Base-by-base conservation (phyloP, 2,888 invertebrate genomes). In the Polydrusus tereticollis region DNA sequence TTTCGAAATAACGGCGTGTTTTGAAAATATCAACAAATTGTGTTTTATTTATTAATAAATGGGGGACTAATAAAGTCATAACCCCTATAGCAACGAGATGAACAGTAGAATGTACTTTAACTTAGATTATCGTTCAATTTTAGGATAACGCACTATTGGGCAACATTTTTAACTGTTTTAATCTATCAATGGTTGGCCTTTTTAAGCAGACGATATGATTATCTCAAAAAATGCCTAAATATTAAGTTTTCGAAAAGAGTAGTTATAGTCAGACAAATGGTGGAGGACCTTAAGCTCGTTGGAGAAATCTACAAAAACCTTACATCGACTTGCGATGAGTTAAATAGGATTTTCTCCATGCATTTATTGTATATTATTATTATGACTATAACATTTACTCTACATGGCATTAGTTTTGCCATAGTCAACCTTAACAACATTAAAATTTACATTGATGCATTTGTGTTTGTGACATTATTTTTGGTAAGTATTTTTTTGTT, bases 361-460 rank as follows among this genome's bases (percentile, higher is more conserved):
- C 74, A 74, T 62, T 58, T 74, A 21, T 59, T 71, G 6, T 68
- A 64, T n/a, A 7, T 74, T n/a, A 52, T 68, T 43, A 16, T 68
- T 10, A 6, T 63, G 16, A 70, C 55, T 36, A 58, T 74, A n/a
- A 29, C 55, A 36, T 20, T 68, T 12, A 70, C 68, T 16, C 41
- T 74, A 14, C 55, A 74, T 55, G 67, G 59, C 5, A 23, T 74
- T 29, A 74, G 65, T 21, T 74, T 63, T 55, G 58, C 68, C 6
- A 20, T 74, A 8, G 43, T 71, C 0, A 21, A 45, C 6, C 52
- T 73, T 12, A 16, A 55, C 16, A 14, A 52, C 3, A 21, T n/a
- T 16, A 10, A 38, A 1, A 14, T 55, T 2, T 41, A 43, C 23
- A n/a, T 64, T 8, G 33, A 47, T 21, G 50, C 71, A 14, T 6